Conservation (phyloP, 2,113 vertebrate species). For the Solea solea region DNA sequence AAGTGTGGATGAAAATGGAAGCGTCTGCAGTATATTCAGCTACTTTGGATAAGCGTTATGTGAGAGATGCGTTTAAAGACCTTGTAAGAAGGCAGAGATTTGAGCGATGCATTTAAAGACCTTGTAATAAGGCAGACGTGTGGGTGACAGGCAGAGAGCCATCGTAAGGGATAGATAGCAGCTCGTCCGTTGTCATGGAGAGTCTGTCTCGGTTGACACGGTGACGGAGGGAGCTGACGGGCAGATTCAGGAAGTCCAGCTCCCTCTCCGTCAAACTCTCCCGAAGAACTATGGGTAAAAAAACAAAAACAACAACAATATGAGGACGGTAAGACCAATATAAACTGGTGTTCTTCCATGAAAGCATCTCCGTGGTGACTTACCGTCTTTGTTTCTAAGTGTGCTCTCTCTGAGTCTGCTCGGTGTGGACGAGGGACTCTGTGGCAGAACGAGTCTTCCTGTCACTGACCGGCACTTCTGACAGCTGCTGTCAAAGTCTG, state of each 20-base stretch:
- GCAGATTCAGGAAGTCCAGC: constrained; percentile 75
- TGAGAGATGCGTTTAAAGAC: not conserved
- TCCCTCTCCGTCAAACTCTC: constrained; percentile 74
- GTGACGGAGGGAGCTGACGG: constrained; percentile 59
- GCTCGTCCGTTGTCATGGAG: constrained; percentile 90
- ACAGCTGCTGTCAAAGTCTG: constrained; percentile 83
- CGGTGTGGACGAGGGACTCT: not conserved
- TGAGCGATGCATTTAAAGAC: constrained; percentile 39
- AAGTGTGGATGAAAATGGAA: constrained; percentile 42
- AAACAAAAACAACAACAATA: constrained; percentile 4
- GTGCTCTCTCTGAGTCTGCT: constrained; percentile 8
- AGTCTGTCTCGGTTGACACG: constrained; percentile 75
- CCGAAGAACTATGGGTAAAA: constrained; percentile 67
- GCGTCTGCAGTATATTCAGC: not conserved
- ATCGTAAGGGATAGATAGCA: constrained; percentile 84
- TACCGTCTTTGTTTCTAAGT: constrained; percentile 78
- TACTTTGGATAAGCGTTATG: too few species aligned
- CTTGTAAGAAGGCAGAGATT: constrained; percentile 50
- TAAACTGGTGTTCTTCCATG: too few species aligned
- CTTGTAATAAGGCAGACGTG: constrained; percentile 41
- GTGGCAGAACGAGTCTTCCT: constrained; percentile 65
- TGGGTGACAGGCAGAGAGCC: constrained; percentile 83
- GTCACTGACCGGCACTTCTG: constrained; percentile 30
- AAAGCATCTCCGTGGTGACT: not conserved
- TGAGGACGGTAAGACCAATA: not conserved